Evolutionary conservation across 2,113 vertebrate genomes (phyloP).

Genomic region (Cervus canadensis): DNA sequence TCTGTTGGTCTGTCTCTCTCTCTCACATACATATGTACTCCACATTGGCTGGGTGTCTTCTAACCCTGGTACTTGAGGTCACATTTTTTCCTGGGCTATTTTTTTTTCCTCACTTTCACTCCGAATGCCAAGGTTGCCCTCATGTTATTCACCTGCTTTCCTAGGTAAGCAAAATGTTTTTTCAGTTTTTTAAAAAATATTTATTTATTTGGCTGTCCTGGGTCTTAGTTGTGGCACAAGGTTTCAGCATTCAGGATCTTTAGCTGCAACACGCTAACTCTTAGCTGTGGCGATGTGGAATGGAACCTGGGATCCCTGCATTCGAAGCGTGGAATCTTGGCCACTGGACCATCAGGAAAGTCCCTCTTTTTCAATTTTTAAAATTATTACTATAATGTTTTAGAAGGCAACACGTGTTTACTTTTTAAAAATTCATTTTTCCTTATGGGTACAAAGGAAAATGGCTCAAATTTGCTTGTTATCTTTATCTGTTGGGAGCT

Average conservation of each 20-base stretch:
- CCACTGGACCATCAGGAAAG: neutral
- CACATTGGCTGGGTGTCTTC: neutral
- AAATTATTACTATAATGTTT: neutral
- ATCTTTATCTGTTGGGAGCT: neutral
- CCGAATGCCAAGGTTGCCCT: neutral
- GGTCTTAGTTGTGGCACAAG: neutral
- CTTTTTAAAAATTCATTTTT: neutral
- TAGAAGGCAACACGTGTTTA: neutral
- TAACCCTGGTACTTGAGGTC: neutral
- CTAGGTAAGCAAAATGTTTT: neutral
- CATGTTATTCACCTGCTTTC: neutral
- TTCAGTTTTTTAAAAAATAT: neutral
- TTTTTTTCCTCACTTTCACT: neutral
- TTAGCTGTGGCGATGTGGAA: neutral
- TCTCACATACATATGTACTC: neutral
- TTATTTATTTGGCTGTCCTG: neutral
- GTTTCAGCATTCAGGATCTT: neutral
- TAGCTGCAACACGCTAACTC: neutral
- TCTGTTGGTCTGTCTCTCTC: neutral
- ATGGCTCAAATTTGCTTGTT: neutral
- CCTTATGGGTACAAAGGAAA: neutral
- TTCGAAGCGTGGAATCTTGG: fast-evolving
- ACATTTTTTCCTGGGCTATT: neutral
- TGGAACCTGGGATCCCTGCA: neutral
- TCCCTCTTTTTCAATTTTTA: neutral